Percentiles rank a stretch among this genome's conserved stretches.
phyloP scores from a whole-genome alignment of 2,888 invertebrate genomes.

The Drosophila sordidapex region DNA sequence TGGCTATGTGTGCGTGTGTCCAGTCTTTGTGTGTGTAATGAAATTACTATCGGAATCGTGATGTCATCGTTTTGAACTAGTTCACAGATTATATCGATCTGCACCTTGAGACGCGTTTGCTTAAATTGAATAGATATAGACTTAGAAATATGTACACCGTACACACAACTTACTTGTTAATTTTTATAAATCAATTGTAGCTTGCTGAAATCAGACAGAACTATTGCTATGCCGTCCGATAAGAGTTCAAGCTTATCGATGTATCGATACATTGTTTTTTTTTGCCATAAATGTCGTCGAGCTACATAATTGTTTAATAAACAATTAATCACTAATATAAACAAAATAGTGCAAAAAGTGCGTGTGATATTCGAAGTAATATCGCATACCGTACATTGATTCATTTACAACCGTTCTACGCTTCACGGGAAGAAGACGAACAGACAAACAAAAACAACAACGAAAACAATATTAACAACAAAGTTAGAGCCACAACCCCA shows the following conservation, averaged over 20 bases:
- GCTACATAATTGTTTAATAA: slow-evolving; percentile 78
- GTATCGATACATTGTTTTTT: slow-evolving; percentile 50
- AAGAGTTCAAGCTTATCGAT: slow-evolving; percentile 35
- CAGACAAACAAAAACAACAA: slow-evolving; percentile 42
- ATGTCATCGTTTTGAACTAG: slow-evolving; percentile 50
- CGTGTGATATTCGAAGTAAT: slow-evolving; percentile 36
- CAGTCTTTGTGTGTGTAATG: neutral
- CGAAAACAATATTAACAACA: slow-evolving; percentile 51
- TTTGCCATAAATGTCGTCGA: slow-evolving; percentile 55
- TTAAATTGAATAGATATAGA: neutral
- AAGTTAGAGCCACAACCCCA: slow-evolving; percentile 54
- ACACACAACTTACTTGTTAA: neutral
- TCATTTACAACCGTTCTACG: slow-evolving; percentile 1
- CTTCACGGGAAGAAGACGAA: slow-evolving; percentile 15
- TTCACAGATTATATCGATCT: slow-evolving; percentile 25
- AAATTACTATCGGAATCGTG: slow-evolving; percentile 47
- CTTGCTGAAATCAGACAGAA: slow-evolving; percentile 1
- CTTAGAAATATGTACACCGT: neutral
- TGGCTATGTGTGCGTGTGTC: neutral
- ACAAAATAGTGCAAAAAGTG: slow-evolving; percentile 68
- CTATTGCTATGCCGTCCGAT: slow-evolving; percentile 23
- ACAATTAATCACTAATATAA: slow-evolving; percentile 79
- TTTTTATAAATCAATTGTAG: neutral
- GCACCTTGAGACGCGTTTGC: neutral
- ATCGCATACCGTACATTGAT: slow-evolving; percentile 20